Percentiles rank a stretch among this genome's conserved stretches.
phyloP scores from a whole-genome alignment of 2,113 vertebrate species.

The Puma concolor region DNA sequence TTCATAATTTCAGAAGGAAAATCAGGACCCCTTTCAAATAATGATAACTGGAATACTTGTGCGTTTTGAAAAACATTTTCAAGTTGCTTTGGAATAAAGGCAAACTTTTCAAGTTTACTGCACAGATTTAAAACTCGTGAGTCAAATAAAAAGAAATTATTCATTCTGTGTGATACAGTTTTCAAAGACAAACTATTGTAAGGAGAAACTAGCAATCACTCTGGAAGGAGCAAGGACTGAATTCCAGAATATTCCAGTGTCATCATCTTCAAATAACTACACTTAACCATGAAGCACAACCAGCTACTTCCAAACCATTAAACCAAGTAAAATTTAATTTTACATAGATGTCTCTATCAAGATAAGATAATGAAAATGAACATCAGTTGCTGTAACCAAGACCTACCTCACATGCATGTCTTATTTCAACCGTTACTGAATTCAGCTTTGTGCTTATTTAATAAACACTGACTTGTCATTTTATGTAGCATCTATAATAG shows the following conservation, averaged over 20 bases:
- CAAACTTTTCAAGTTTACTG: not conserved
- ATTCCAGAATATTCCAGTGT: not conserved
- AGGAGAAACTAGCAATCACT: not conserved
- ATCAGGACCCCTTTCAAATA: not conserved
- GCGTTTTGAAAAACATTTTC: constrained; percentile 3
- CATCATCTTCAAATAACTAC: constrained; percentile 19
- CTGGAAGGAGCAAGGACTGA: not conserved
- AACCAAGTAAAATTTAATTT: constrained; percentile 58
- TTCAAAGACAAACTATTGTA: not conserved
- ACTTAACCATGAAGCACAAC: not conserved
- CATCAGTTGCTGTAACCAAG: not conserved
- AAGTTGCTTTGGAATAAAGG: not conserved
- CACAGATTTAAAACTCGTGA: constrained; percentile 9
- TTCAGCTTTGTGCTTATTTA: not conserved
- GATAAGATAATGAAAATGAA: constrained; percentile 31
- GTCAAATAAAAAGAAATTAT: constrained; percentile 27
- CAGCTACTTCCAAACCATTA: constrained; percentile 28
- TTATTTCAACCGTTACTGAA: not conserved
- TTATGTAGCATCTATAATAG: not conserved
- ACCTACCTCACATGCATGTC: no score
- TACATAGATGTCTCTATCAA: constrained; percentile 5
- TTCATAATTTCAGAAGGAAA: not conserved
- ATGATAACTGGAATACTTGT: not conserved
- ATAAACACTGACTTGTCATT: constrained; percentile 39
- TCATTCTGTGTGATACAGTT: not conserved